Percentiles rank a stretch among this genome's conserved stretches.
phyloP scores from a whole-genome alignment of 2,113 vertebrate species.

The Phoxinus phoxinus region DNA sequence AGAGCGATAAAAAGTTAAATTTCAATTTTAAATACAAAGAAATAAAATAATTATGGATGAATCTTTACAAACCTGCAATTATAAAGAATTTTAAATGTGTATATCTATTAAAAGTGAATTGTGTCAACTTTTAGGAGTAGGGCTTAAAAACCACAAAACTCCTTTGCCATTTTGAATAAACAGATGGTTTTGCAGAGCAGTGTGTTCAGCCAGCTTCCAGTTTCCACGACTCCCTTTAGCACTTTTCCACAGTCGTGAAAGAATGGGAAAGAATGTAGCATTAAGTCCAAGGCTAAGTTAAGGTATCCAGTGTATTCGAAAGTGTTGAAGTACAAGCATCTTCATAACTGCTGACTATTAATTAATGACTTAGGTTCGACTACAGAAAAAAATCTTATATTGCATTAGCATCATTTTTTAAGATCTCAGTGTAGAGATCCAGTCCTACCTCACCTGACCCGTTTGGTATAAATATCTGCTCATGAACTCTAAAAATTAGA shows the following conservation, averaged over 20 bases:
- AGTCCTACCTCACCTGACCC: constrained; percentile 70
- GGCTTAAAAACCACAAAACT: not conserved
- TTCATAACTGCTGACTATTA: not conserved
- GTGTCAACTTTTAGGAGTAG: not conserved
- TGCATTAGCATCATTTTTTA: constrained; percentile 48
- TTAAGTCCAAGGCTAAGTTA: not conserved
- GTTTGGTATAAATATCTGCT: constrained; percentile 77
- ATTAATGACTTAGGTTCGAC: not conserved
- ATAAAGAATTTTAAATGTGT: not conserved
- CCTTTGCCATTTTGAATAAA: constrained; percentile 58
- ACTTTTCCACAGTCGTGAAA: constrained; percentile 48
- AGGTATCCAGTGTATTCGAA: not conserved
- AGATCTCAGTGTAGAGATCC: constrained; percentile 58
- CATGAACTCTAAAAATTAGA: constrained; percentile 72
- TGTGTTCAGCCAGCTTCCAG: constrained; percentile 58
- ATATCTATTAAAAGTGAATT: not conserved
- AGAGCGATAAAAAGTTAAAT: not conserved
- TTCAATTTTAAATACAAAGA: not conserved
- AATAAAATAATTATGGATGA: not conserved
- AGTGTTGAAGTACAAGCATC: not conserved
- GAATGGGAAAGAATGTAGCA: constrained; percentile 19
- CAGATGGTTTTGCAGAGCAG: constrained; percentile 51
- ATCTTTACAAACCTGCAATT: not conserved
- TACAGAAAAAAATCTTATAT: constrained; percentile 9
- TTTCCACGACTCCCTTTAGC: constrained; percentile 57